A percentile compares a stretch with the other conserved stretches of the same genome.
Evolutionary conservation across 2,888 invertebrate species (phyloP).

Genomic region (Cordilura impudica): DNA sequence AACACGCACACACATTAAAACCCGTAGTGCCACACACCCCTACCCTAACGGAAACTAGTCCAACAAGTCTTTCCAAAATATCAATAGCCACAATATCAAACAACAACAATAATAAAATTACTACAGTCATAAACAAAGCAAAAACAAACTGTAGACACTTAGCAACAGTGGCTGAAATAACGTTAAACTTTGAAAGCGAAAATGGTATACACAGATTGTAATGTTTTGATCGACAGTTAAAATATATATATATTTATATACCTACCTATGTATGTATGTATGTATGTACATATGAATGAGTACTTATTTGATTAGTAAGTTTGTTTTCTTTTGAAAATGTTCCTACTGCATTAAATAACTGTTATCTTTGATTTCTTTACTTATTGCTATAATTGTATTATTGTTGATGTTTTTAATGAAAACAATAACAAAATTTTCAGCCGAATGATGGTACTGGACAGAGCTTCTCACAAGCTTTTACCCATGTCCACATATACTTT

Average conservation of each 20-base stretch:
- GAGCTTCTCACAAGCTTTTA: too few relatives aligned
- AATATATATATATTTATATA: too few relatives aligned
- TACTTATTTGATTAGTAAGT: not conserved
- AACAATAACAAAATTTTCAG: too few relatives aligned
- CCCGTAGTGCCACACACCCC: not conserved
- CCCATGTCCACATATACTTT: too few relatives aligned
- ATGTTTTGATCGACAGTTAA: not conserved
- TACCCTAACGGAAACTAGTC: constrained; percentile 25
- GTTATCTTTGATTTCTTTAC: too few relatives aligned
- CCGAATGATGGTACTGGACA: too few relatives aligned
- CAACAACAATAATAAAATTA: constrained; percentile 5
- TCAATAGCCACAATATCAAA: constrained; percentile 2
- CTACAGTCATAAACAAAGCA: constrained; percentile 5
- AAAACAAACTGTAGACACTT: constrained; percentile 23
- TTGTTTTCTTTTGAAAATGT: too few relatives aligned
- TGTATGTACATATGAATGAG: not conserved
- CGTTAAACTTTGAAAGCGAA: not conserved
- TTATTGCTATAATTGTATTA: too few relatives aligned
- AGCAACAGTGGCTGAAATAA: constrained; percentile 31
- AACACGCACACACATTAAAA: not conserved
- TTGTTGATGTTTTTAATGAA: too few relatives aligned
- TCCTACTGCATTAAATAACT: too few relatives aligned
- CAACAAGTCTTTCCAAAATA: constrained; percentile 16
- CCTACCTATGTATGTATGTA: not conserved
- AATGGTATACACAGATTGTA: not conserved